phyloP scores from a whole-genome alignment of 2,113 vertebrate genomes.

The Heliornis fulica region DNA sequence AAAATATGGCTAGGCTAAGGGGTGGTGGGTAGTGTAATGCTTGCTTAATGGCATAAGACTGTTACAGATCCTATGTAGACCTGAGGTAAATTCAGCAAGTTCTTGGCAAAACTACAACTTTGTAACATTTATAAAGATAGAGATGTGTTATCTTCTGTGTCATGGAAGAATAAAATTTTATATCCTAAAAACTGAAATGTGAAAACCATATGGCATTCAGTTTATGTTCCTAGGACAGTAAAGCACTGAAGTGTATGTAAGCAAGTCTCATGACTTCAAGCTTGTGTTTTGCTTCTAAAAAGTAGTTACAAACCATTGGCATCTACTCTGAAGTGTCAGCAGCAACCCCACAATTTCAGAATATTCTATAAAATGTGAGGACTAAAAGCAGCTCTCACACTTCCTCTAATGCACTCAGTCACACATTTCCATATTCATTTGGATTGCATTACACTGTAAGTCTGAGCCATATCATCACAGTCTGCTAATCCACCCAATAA shows the following conservation, averaged over 20 bases:
- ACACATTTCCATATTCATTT: slow-evolving; percentile 10
- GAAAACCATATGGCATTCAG: background rate
- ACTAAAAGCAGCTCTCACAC: background rate
- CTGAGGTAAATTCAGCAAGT: background rate
- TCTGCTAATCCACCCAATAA: background rate
- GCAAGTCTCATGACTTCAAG: background rate
- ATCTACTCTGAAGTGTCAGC: background rate
- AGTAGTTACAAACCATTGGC: background rate
- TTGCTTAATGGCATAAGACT: background rate
- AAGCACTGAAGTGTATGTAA: background rate
- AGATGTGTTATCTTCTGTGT: background rate
- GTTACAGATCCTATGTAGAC: background rate
- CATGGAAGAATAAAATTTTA: background rate
- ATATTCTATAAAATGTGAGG: background rate
- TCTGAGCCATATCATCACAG: background rate
- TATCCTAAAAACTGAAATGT: background rate
- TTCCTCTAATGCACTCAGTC: background rate
- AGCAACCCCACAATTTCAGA: background rate
- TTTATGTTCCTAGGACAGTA: background rate
- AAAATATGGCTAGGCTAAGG: background rate
- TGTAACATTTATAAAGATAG: background rate
- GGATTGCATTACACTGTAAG: background rate
- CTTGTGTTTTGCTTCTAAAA: background rate
- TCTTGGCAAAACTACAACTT: background rate
- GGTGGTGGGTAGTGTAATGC: background rate